Percentiles rank a stretch among this genome's conserved stretches.
phyloP scores from a whole-genome alignment of 2,888 invertebrate species.

The Sialis lutaria region DNA sequence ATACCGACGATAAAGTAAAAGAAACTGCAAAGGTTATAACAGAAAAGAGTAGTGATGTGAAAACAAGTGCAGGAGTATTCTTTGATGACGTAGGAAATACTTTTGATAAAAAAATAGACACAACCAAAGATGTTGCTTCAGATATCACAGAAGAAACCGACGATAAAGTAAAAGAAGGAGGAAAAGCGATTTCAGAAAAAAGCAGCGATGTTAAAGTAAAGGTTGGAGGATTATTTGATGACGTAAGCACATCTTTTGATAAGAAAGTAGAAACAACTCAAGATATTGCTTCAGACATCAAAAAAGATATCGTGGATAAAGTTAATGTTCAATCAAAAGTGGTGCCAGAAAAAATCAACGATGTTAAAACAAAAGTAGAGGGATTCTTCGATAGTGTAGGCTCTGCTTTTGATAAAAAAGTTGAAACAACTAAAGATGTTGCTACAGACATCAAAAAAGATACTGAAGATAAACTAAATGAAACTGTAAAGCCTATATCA shows the following conservation, averaged over 20 bases:
- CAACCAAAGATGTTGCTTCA: background rate
- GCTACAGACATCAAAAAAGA: constrained; percentile 8
- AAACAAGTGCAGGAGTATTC: too few species aligned
- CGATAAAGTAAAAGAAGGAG: constrained; percentile 3
- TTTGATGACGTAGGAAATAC: too few species aligned
- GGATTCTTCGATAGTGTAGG: too few species aligned
- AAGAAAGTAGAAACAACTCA: background rate
- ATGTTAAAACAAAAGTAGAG: too few species aligned
- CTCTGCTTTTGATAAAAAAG: too few species aligned
- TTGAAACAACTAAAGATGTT: too few species aligned
- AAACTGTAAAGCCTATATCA: background rate
- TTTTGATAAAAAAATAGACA: too few species aligned
- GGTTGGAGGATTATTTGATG: background rate
- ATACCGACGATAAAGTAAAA: background rate
- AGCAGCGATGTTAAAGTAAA: background rate
- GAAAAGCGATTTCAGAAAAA: background rate
- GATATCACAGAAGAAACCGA: background rate
- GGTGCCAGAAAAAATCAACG: constrained; percentile 3
- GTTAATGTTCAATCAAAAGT: background rate
- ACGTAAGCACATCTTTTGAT: too few species aligned
- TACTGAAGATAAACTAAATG: background rate
- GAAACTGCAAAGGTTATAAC: background rate
- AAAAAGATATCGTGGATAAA: constrained; percentile 6
- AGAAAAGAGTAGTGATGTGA: too few species aligned
- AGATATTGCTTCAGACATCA: constrained; percentile 5